phyloP scores from a whole-genome alignment of 1,140 invertebrate species.

The Goniozus legneri region DNA sequence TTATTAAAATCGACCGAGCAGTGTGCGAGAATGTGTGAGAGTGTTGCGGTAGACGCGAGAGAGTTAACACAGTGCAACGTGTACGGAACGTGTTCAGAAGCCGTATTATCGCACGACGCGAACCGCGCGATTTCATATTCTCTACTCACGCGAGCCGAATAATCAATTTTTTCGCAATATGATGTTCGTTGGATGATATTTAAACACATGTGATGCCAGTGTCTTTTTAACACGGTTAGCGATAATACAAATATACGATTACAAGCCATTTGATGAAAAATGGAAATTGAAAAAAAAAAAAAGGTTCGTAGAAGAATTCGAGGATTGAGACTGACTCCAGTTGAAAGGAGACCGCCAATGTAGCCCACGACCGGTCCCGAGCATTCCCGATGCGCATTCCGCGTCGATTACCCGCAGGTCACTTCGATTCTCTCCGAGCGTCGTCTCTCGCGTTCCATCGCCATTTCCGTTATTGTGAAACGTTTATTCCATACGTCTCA shows the following conservation, averaged over 20 bases:
- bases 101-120: background rate
- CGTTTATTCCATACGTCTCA: slow-evolving; percentile 4
- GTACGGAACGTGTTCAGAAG: background rate
- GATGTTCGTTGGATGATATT: background rate
- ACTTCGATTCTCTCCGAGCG: slow-evolving; percentile 21
- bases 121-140: background rate
- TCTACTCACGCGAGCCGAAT: slow-evolving; percentile 16
- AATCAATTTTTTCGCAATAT: slow-evolving; percentile 14
- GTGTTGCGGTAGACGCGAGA: too few relatives aligned
- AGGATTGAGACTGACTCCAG: too few relatives aligned
- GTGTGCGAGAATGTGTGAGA: too few relatives aligned
- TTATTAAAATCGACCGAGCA: too few relatives aligned
- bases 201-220: too few relatives aligned
- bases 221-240: too few relatives aligned
- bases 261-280: too few relatives aligned
- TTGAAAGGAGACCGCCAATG: slow-evolving; percentile 1
- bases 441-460: too few relatives aligned
- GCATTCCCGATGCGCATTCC: slow-evolving; percentile 32
- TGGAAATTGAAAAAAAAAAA: too few relatives aligned
- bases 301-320: too few relatives aligned
- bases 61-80: too few relatives aligned
- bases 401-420: slow-evolving; percentile 30
- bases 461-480: slow-evolving; percentile 21
- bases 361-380: slow-evolving; percentile 12
- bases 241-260: too few relatives aligned